phyloP scores from a whole-genome alignment of 2,888 invertebrate species.

The Vesta saturnalis region DNA sequence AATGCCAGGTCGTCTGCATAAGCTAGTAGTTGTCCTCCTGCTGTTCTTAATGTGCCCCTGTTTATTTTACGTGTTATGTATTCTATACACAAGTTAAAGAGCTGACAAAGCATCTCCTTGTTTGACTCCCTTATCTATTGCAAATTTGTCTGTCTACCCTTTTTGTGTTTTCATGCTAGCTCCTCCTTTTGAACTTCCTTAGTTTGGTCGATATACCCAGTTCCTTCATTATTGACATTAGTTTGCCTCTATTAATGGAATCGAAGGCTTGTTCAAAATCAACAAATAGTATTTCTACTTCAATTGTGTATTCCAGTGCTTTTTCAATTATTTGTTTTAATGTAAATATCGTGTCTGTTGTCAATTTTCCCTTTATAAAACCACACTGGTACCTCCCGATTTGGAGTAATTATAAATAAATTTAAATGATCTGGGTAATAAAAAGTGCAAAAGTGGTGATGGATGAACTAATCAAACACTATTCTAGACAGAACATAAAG shows the following conservation, averaged over 20 bases:
- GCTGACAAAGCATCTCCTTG: constrained; percentile 11
- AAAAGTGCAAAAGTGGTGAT: no score
- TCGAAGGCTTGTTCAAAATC: constrained; percentile 21
- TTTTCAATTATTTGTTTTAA: constrained; percentile 5
- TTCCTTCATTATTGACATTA: constrained; percentile 11
- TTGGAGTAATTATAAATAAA: no score
- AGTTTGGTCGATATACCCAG: constrained; percentile 14
- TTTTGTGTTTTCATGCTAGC: constrained; percentile 12
- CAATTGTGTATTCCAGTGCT: constrained; percentile 2
- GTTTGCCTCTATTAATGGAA: constrained; percentile 12
- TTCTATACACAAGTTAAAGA: constrained; percentile 9
- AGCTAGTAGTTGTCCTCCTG: no score
- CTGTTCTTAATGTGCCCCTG: no score
- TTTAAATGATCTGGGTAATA: no score
- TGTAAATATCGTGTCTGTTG: background rate
- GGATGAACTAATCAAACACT: no score
- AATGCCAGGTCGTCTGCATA: no score
- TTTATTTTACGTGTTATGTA: constrained; percentile 2
- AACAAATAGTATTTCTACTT: constrained; percentile 14
- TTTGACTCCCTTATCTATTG: constrained; percentile 13
- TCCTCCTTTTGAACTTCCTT: constrained; percentile 13
- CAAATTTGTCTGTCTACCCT: constrained; percentile 15
- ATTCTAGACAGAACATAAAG: no score
- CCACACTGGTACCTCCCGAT: background rate
- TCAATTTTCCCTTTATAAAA: background rate